These are phyloP conservation scores for Scolopax rusticola DNA, from an alignment of 2,797 vertebrate genomes.

Conservation along the genomic window DNA sequence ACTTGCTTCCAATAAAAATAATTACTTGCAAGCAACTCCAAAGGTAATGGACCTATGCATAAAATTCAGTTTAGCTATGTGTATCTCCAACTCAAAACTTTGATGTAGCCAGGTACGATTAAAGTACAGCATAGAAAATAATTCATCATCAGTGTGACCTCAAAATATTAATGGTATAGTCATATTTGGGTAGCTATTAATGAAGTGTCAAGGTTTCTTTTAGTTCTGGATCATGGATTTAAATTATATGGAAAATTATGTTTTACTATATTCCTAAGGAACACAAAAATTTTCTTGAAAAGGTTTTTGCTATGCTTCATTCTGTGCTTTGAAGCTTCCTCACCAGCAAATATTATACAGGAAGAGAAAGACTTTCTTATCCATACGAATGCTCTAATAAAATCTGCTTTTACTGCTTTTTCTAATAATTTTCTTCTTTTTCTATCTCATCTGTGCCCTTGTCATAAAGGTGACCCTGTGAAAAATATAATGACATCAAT, in stretches of 20 bases:
- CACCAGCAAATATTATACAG: neutral
- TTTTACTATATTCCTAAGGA: neutral
- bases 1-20: slow-evolving; percentile 8
- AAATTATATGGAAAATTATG: neutral
- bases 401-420: neutral
- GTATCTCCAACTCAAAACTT: neutral
- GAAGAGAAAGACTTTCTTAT: neutral
- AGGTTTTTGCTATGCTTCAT: neutral
- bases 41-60: neutral
- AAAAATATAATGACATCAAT: neutral
- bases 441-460: neutral
- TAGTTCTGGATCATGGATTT: neutral
- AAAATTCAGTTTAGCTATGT: neutral
- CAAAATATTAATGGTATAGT: neutral
- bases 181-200: slow-evolving; percentile 3
- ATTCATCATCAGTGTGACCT: neutral
- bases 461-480: neutral
- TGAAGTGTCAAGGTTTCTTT: neutral
- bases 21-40: slow-evolving; percentile 3
- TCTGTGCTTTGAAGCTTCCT: neutral
- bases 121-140: neutral
- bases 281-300: neutral
- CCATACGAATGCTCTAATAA: neutral
- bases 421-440: neutral
- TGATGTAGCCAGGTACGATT: neutral